Evolutionary conservation across 1,140 invertebrate species (phyloP).

Genomic region (Drosophila guanche): DNA sequence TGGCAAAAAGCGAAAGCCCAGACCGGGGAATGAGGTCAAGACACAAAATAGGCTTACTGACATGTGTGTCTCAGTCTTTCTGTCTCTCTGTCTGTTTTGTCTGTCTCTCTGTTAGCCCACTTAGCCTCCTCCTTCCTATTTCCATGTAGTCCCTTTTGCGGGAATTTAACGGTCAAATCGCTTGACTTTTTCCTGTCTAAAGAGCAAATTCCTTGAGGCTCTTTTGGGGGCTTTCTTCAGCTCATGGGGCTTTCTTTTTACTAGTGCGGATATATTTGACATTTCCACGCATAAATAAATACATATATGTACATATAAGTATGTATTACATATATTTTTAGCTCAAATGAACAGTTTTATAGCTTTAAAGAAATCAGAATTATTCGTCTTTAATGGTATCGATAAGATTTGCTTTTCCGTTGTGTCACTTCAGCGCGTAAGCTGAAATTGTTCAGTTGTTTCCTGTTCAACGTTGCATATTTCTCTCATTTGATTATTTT

Average conservation of each 20-base stretch:
- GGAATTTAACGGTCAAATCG: slow-evolving; percentile 75
- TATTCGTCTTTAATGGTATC: too few species aligned
- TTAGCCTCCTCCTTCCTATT: not conserved
- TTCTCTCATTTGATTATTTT: too few species aligned
- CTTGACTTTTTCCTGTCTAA: slow-evolving; percentile 64
- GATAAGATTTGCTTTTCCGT: too few species aligned
- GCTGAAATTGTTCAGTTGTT: too few species aligned
- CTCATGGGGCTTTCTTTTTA: slow-evolving; percentile 3
- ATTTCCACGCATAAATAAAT: too few species aligned
- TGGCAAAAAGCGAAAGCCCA: slow-evolving; percentile 46
- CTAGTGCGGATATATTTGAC: slow-evolving; percentile 4
- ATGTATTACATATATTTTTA: too few species aligned
- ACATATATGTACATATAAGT: too few species aligned
- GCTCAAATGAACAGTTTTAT: too few species aligned
- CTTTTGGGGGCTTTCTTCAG: slow-evolving; percentile 9
- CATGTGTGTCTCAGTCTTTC: slow-evolving; percentile 46
- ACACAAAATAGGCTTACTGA: slow-evolving; percentile 77
- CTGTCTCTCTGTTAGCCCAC: slow-evolving; percentile 19
- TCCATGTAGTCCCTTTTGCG: slow-evolving; percentile 10
- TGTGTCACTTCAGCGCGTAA: too few species aligned
- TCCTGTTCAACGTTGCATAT: too few species aligned
- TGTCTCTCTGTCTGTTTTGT: slow-evolving; percentile 10
- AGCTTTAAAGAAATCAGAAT: too few species aligned
- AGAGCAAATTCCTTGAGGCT: slow-evolving; percentile 33
- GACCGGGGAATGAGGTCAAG: slow-evolving; percentile 57